phyloP scores from a whole-genome alignment of 92 coral and sea anemone species.

The Zoanthus gigantus region DNA sequence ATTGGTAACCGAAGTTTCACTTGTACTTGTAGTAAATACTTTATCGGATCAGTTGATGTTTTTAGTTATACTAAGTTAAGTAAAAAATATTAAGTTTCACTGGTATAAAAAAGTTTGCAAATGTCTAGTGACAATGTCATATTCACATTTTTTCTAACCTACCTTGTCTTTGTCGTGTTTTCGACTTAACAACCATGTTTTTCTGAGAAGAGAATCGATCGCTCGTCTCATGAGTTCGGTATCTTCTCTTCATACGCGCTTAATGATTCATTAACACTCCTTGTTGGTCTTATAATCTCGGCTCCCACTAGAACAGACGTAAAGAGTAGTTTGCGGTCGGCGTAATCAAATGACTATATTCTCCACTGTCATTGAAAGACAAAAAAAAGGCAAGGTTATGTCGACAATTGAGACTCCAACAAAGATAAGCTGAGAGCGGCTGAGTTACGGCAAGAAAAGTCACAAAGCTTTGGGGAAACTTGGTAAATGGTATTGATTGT shows the following conservation, averaged over 20 bases:
- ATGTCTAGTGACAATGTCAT: not conserved
- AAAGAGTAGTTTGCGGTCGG: not conserved
- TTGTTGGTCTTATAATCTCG: not conserved
- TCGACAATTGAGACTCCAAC: not conserved
- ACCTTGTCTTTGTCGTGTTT: constrained; percentile 6
- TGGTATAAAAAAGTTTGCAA: not conserved
- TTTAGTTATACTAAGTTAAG: not conserved
- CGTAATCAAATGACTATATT: not conserved
- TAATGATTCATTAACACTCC: not conserved
- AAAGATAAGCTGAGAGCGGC: not conserved
- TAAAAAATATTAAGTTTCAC: not conserved
- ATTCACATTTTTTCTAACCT: not conserved
- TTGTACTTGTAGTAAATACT: not conserved
- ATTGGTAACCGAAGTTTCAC: not conserved
- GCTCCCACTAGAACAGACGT: not conserved
- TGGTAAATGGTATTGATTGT: not conserved
- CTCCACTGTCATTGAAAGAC: not conserved
- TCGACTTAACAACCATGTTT: not conserved
- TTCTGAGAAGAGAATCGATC: not conserved
- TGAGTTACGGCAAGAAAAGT: not conserved
- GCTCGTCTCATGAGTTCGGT: not conserved
- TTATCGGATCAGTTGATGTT: not conserved
- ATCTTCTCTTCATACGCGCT: not conserved
- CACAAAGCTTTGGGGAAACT: not conserved
- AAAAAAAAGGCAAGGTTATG: not conserved